These are phyloP conservation scores for Dichetophora obliterata DNA, from an alignment of 2,888 invertebrate genomes.

Conservation along the genomic window DNA sequence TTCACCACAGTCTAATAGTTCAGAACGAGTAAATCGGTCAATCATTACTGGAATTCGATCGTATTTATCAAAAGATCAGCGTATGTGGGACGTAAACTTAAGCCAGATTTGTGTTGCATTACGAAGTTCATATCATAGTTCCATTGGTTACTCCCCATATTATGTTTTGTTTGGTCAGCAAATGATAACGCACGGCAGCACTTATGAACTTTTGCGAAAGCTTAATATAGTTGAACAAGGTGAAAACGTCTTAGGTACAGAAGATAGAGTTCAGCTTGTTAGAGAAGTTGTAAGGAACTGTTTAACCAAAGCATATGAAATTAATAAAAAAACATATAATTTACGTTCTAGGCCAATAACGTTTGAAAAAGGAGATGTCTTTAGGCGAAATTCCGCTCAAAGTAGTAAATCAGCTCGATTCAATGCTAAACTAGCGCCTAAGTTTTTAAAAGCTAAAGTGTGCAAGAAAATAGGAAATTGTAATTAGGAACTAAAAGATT, in stretches of 20 bases:
- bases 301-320: constrained; percentile 4
- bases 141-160: constrained; percentile 15
- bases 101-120: constrained; percentile 8
- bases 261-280: background rate
- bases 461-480: background rate
- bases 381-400: constrained; percentile 22
- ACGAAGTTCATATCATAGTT: constrained; percentile 2
- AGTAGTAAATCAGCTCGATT: constrained; percentile 15
- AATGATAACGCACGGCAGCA: constrained; percentile 11
- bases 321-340: constrained; percentile 18
- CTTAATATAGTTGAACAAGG: constrained; percentile 1
- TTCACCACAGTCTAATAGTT: constrained; percentile 15
- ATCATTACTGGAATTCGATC: constrained; percentile 21
- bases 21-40: constrained; percentile 13
- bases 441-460: constrained; percentile 9
- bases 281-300: background rate
- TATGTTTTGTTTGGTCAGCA: constrained; percentile 16
- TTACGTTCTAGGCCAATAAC: constrained; percentile 4
- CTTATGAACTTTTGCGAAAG: constrained; percentile 12
- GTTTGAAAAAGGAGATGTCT: constrained; percentile 19
- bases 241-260: background rate
- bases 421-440: constrained; percentile 10
- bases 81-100: constrained; percentile 9
- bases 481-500: constrained; percentile 4
- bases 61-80: background rate